Percentiles rank a stretch among this genome's conserved stretches.
phyloP scores from a whole-genome alignment of 2,113 vertebrate genomes.

The Salvelinus alpinus region DNA sequence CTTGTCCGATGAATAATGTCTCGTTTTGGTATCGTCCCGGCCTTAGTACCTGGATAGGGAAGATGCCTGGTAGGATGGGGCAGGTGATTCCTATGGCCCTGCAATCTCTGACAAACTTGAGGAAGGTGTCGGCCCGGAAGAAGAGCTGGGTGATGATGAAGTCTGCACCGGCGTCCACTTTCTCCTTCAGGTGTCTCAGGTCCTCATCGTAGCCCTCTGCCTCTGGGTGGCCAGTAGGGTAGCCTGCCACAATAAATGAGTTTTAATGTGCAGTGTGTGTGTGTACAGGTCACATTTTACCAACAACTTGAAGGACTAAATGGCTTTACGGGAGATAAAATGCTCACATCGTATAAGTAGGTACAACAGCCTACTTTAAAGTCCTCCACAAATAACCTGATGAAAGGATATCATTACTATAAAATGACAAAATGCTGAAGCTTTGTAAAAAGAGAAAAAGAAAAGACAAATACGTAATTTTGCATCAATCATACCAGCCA shows the following conservation, averaged over 20 bases:
- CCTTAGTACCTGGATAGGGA: constrained; percentile 83
- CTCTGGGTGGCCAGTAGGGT: constrained; percentile 93
- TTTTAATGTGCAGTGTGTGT: not conserved
- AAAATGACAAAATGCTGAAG: too few relatives aligned
- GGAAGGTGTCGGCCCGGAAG: constrained; percentile 85
- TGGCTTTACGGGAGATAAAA: too few relatives aligned
- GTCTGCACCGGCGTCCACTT: constrained; percentile 89
- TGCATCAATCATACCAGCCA: constrained; percentile 81
- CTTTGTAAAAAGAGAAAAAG: too few relatives aligned
- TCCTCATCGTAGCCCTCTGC: constrained; percentile 85
- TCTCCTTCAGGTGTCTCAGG: constrained; percentile 86
- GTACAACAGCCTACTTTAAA: too few relatives aligned
- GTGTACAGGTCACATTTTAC: too few relatives aligned
- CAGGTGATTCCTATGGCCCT: constrained; percentile 86
- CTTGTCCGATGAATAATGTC: too few relatives aligned
- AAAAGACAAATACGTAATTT: too few relatives aligned
- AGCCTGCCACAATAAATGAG: constrained; percentile 70
- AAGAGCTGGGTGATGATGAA: constrained; percentile 95
- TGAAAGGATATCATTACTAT: too few relatives aligned
- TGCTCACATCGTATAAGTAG: too few relatives aligned
- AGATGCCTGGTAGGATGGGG: constrained; percentile 93
- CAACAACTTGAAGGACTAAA: too few relatives aligned
- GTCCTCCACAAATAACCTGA: too few relatives aligned
- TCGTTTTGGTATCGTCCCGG: too few relatives aligned
- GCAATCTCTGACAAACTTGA: constrained; percentile 88